Conservation (phyloP, 1,140 invertebrate genomes). For the Mya arenaria region DNA sequence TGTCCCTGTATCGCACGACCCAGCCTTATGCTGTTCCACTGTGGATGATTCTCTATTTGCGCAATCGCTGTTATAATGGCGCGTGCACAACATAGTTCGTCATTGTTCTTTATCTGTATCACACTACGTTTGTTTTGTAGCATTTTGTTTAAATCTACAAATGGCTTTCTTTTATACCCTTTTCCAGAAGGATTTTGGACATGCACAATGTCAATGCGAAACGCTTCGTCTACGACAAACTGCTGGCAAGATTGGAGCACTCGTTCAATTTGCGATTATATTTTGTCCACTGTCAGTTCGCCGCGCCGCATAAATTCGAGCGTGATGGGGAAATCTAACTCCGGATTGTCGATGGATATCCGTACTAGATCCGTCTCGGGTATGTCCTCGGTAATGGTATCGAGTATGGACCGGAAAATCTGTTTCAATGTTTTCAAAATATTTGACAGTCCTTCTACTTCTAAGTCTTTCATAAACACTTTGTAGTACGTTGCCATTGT, state of each 20-base stretch:
- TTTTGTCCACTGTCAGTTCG: neutral
- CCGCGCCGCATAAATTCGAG: neutral
- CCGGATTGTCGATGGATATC: neutral
- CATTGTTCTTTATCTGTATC: conserved; percentile 9
- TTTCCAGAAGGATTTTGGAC: neutral
- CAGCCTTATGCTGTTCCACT: neutral
- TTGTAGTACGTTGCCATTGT: conserved; percentile 18
- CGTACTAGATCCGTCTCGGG: neutral
- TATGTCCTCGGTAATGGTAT: neutral
- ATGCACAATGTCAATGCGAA: conserved; percentile 2
- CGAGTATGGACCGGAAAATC: neutral
- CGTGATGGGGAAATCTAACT: neutral
- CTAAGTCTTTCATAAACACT: conserved; percentile 3
- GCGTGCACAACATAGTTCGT: conserved; percentile 7
- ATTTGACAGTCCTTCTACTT: conserved; percentile 11
- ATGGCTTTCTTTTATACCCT: neutral
- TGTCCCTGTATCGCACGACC: neutral
- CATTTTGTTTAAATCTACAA: neutral
- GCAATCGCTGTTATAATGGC: conserved; percentile 6
- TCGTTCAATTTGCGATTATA: conserved; percentile 4
- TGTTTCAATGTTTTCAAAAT: neutral
- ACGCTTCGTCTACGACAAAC: conserved; percentile 5
- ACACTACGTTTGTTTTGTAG: conserved; percentile 5
- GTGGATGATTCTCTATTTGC: neutral
- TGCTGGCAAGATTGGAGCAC: conserved; percentile 9